phyloP scores from a whole-genome alignment of 2,797 vertebrate genomes.

The Helicolenus hilgendorfi region DNA sequence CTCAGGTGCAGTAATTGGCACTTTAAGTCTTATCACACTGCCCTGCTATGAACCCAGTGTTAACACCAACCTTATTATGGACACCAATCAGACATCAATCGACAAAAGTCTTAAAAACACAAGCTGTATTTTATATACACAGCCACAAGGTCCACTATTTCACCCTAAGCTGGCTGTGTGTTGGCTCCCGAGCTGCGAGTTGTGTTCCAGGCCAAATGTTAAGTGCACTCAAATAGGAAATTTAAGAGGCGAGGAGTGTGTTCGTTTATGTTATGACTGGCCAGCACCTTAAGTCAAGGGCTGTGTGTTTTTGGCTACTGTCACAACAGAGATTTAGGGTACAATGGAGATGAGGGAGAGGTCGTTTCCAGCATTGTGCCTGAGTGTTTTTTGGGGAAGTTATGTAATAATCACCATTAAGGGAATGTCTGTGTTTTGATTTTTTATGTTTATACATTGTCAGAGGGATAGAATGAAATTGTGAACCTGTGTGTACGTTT shows the following conservation, averaged over 20 bases:
- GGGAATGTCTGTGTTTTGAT: slow-evolving; percentile 20
- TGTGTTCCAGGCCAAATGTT: slow-evolving; percentile 40
- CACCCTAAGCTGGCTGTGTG: not conserved
- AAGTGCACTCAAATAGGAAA: slow-evolving; percentile 62
- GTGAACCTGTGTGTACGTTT: not conserved
- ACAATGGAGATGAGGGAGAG: slow-evolving; percentile 9
- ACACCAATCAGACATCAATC: slow-evolving; percentile 36
- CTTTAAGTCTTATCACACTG: slow-evolving; percentile 22
- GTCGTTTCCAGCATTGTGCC: slow-evolving; percentile 22
- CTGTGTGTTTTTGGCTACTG: slow-evolving; percentile 63
- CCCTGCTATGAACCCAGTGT: slow-evolving; percentile 22
- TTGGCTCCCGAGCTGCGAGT: not conserved
- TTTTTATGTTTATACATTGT: slow-evolving; percentile 33
- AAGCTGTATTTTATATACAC: slow-evolving; percentile 28
- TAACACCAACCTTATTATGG: slow-evolving; percentile 48
- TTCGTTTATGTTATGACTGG: slow-evolving; percentile 75
- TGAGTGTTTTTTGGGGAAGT: slow-evolving; percentile 39
- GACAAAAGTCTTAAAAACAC: slow-evolving; percentile 31
- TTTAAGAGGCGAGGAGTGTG: slow-evolving; percentile 58
- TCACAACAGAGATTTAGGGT: slow-evolving; percentile 57
- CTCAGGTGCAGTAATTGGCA: slow-evolving; percentile 28
- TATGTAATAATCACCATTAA: not conserved
- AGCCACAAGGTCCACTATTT: not conserved
- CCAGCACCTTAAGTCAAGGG: slow-evolving; percentile 61
- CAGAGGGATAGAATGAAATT: not conserved